Conservation (phyloP, 1,140 invertebrate genomes). For the Macrocentrus cingulum region DNA sequence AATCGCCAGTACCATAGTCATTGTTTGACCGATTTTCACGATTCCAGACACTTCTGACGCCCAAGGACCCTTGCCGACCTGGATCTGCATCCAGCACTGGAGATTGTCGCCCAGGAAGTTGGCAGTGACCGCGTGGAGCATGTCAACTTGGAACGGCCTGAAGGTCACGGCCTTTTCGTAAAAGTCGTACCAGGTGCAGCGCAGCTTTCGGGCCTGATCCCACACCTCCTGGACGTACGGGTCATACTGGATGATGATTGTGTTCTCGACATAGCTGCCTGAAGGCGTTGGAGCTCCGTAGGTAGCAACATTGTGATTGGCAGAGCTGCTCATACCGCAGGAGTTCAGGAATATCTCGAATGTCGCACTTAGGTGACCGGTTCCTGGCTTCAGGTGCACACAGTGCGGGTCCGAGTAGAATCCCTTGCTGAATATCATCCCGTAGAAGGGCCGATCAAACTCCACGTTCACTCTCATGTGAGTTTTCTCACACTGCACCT, state of each 20-base stretch:
- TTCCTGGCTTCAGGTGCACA: constrained; percentile 86
- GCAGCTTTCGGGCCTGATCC: constrained; percentile 81
- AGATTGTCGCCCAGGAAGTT: constrained; percentile 94
- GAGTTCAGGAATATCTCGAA: constrained; percentile 91
- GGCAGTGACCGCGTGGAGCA: constrained; percentile 89
- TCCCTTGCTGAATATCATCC: constrained; percentile 93
- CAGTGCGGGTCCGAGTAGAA: constrained; percentile 89
- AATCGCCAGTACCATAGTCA: constrained; percentile 94
- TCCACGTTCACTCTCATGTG: constrained; percentile 94
- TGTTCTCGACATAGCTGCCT: constrained; percentile 92
- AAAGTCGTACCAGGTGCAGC: constrained; percentile 94
- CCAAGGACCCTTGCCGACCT: constrained; percentile 92
- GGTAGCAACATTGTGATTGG: constrained; percentile 78
- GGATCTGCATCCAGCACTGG: constrained; percentile 96
- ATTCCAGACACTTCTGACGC: constrained; percentile 92
- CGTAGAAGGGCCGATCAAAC: constrained; percentile 92
- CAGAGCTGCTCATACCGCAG: constrained; percentile 87
- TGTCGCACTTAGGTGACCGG: constrained; percentile 84
- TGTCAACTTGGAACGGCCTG: constrained; percentile 91
- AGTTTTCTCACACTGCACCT: constrained; percentile 94
- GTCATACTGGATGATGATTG: constrained; percentile 93
- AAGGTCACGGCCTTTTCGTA: constrained; percentile 94
- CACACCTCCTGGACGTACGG: constrained; percentile 91
- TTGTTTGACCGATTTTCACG: constrained; percentile 93
- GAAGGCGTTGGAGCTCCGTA: constrained; percentile 81